A percentile compares a stretch with the other conserved stretches of the same genome.
These are phyloP conservation scores for Fratercula arctica DNA, from an alignment of 2,797 vertebrate genomes.

Conservation along the genomic window DNA sequence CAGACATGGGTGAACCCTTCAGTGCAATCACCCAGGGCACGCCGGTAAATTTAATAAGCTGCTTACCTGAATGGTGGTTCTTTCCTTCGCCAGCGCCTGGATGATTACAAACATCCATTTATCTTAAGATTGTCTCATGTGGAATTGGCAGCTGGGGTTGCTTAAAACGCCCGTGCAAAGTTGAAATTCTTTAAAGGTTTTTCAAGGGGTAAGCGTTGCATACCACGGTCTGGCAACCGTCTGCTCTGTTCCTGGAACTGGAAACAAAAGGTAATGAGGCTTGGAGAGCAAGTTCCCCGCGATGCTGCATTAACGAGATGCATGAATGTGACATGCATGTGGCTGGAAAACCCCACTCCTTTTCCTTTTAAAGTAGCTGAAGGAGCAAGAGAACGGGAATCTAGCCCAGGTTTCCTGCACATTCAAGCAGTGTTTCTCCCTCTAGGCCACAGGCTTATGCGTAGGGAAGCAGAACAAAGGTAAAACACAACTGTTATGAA, in stretches of 20 bases:
- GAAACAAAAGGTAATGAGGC: conserved; percentile 61
- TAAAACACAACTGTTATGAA: conserved; percentile 27
- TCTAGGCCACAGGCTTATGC: conserved; percentile 3
- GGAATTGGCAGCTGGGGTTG: conserved; percentile 49
- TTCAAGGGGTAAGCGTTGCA: conserved; percentile 3
- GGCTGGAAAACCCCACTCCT: conserved; percentile 47
- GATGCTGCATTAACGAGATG: neutral
- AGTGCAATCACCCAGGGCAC: neutral
- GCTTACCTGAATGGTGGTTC: conserved; percentile 20
- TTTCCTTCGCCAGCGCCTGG: neutral
- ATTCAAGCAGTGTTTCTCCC: conserved; percentile 43
- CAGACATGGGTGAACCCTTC: neutral
- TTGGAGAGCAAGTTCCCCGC: conserved; percentile 23
- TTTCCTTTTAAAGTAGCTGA: neutral
- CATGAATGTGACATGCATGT: conserved; percentile 1
- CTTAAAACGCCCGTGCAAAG: neutral
- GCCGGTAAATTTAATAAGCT: neutral
- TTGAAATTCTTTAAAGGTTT: conserved; percentile 34
- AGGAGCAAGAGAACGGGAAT: conserved; percentile 8
- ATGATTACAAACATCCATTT: conserved; percentile 44
- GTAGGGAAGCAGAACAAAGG: conserved; percentile 51
- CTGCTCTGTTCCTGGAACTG: neutral
- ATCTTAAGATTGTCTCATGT: conserved; percentile 39
- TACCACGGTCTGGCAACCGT: conserved; percentile 47
- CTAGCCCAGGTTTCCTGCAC: conserved; percentile 20